Base-by-base conservation (phyloP, 2,888 invertebrate species). In the Rhodophaea formosa region DNA sequence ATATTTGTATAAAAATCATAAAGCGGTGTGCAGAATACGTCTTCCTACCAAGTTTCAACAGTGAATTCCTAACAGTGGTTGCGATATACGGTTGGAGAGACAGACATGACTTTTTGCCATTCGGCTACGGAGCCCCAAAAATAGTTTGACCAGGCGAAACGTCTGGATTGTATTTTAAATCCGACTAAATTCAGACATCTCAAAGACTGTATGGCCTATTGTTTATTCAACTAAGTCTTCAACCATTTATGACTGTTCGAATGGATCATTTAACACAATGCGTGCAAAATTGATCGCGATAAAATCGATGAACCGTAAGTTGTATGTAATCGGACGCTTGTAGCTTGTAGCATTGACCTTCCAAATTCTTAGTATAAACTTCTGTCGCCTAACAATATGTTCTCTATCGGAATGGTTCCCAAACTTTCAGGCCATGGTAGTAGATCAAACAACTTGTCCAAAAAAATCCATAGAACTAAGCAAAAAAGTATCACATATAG, bases 271-370 rank as follows among this genome's bases (percentile, higher is more conserved):
- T 78, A 86, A 82, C 78, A 80, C 78, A 74, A 71, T 78, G 77
- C 76, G 77, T 79, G 80, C 79, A 74, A 80, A 82, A 79, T 77
- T 74, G 77, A 74, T 81, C 74, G 72, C 76, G 77, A 81, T 81
- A 74, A 77, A 82, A 80, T 77, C 79, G 81, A 75, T 81, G 77
- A 75, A 79, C 77, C 77, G 72, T 57, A 68, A 76, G 84, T 76
- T 67, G 75, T 77, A 77, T 77, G 77, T 75, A 79, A 81, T 75
- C 74, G 63, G 67, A 78, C 70, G 77, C 74, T 69, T 73, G 73
- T 79, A 84, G 77, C 74, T 69, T 73, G 73, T 79, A 84, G 79
- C 86, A 86, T 85, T 88, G 88, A 88, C 87, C 88, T 86, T 86
- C 76, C 68, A 74, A 77, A 73, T 68, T 67, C 62, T 59, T 59